Conservation (phyloP, 92 coral and sea anemone species). For the Palythoa grandiflora region DNA sequence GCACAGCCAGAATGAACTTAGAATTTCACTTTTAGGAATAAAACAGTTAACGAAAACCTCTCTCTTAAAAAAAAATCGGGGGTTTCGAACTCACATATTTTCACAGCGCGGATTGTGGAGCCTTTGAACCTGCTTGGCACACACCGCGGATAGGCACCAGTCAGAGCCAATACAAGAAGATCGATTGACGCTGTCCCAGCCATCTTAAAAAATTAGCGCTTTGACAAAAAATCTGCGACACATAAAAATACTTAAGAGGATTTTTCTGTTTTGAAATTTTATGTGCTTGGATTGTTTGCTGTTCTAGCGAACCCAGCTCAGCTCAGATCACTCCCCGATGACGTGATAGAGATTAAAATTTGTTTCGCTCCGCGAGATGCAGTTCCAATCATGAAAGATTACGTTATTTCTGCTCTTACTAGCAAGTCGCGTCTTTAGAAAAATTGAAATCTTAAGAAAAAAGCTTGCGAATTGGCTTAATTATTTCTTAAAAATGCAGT, state of each 20-base stretch:
- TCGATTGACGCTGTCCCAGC: conserved; percentile 38
- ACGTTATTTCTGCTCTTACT: conserved; percentile 25
- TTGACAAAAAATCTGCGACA: background rate
- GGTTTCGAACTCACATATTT: conserved; percentile 19
- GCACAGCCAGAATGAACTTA: background rate
- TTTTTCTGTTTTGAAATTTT: background rate
- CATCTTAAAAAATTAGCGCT: background rate
- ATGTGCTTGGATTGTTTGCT: background rate
- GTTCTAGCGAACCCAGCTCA: conserved; percentile 9
- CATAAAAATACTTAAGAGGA: background rate
- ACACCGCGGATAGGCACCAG: conserved; percentile 1
- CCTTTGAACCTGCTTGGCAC: conserved; percentile 10
- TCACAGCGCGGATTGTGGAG: conserved; percentile 16
- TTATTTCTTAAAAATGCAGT: background rate
- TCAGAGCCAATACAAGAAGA: conserved; percentile 34
- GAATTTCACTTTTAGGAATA: background rate
- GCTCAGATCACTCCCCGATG: conserved; percentile 41
- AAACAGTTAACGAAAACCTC: background rate
- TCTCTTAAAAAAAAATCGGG: background rate
- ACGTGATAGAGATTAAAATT: conserved; percentile 35
- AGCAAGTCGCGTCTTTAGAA: conserved; percentile 15
- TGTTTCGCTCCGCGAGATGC: conserved; percentile 50
- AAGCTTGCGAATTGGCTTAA: background rate
- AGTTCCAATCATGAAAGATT: conserved; percentile 42
- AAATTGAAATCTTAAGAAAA: background rate